phyloP scores from a whole-genome alignment of 1,140 invertebrate species.

The Mizuhopecten yessoensis region DNA sequence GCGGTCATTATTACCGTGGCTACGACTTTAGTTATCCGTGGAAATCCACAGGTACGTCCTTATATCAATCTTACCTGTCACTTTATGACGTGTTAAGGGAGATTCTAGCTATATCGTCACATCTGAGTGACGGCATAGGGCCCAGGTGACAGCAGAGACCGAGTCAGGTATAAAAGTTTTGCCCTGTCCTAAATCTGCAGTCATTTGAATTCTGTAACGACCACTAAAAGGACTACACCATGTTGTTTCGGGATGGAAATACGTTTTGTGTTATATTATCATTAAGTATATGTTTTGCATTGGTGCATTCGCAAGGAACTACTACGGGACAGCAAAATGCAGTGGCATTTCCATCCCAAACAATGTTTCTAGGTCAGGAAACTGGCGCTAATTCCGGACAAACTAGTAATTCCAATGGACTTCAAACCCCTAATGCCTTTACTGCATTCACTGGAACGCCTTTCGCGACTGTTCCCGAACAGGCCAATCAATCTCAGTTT shows the following conservation, averaged over 20 bases:
- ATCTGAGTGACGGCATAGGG: background rate
- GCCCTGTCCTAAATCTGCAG: background rate
- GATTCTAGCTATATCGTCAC: background rate
- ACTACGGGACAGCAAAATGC: background rate
- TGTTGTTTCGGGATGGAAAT: background rate
- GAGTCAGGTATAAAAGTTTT: background rate
- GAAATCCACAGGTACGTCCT: background rate
- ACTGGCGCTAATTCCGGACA: constrained; percentile 17
- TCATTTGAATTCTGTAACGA: background rate
- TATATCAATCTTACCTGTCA: constrained; percentile 11
- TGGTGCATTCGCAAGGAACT: constrained; percentile 6
- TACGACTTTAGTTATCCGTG: too few species aligned
- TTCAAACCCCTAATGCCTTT: background rate
- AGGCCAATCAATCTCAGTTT: background rate
- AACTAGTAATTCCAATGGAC: background rate
- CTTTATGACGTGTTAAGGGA: background rate
- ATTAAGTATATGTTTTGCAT: background rate
- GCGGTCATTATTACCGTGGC: background rate
- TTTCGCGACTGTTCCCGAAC: background rate
- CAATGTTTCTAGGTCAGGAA: constrained; percentile 2
- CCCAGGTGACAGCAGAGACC: background rate
- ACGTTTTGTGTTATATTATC: background rate
- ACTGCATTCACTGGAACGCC: background rate
- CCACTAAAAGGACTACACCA: background rate
- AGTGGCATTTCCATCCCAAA: background rate